Evolutionary conservation across 2,888 invertebrate species (phyloP).

Genomic region (Chirona hameri): DNA sequence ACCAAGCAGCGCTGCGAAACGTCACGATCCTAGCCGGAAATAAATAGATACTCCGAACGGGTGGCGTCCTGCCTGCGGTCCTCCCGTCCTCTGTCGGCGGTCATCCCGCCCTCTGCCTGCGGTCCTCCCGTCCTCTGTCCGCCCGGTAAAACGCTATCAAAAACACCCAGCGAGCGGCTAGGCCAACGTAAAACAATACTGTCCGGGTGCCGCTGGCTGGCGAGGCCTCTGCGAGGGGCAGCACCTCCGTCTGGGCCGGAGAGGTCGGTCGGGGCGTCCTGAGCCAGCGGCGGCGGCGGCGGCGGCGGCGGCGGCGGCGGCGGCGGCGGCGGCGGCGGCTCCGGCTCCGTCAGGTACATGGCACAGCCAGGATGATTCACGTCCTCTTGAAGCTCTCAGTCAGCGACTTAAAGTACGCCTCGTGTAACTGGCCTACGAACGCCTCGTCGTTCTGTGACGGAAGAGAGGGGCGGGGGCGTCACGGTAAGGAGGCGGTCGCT

Average conservation of each 20-base stretch:
- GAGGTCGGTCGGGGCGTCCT: neutral
- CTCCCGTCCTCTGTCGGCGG: neutral
- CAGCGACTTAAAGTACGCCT: slow-evolving; percentile 67
- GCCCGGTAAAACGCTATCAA: slow-evolving; percentile 7
- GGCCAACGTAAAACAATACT: neutral
- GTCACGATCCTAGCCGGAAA: neutral
- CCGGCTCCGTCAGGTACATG: neutral
- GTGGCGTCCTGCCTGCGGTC: neutral
- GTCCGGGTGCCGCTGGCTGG: neutral
- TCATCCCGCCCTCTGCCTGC: neutral
- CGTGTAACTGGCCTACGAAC: slow-evolving; percentile 83
- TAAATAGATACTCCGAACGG: neutral
- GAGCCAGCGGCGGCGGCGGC: neutral
- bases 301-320: neutral
- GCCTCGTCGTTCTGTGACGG: slow-evolving; percentile 66
- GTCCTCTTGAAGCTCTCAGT: slow-evolving; percentile 10
- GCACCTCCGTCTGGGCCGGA: too few relatives aligned
- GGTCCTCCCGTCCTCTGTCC: neutral
- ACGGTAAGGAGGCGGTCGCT: too few relatives aligned
- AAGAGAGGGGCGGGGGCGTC: too few relatives aligned
- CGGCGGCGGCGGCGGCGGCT: neutral
- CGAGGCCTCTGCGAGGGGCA: too few relatives aligned
- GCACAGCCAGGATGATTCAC: neutral
- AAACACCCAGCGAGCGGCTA: neutral
- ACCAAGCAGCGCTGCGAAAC: too few relatives aligned